phyloP scores from a whole-genome alignment of 2,888 invertebrate genomes.

The Aphrophora alni region DNA sequence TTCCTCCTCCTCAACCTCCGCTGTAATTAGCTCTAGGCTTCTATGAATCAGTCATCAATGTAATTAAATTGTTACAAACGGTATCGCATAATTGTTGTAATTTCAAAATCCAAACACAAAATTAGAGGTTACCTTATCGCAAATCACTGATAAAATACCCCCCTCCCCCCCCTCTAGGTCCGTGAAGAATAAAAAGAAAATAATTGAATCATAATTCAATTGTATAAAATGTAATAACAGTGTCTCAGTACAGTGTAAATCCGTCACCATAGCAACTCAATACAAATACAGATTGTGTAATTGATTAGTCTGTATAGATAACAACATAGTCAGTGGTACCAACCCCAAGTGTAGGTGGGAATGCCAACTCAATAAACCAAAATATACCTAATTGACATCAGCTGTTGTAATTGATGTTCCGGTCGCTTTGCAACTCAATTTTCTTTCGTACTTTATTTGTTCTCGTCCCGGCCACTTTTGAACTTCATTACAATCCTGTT shows the following conservation, averaged over 20 bases:
- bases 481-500: not conserved
- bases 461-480: not conserved
- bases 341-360: not conserved
- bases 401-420: not conserved
- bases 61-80: not conserved
- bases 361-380: not conserved
- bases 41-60: not conserved
- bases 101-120: not conserved
- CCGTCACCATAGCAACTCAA: not conserved
- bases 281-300: too few relatives aligned
- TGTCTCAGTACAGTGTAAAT: not conserved
- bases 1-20: not conserved
- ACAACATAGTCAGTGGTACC: not conserved
- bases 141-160: not conserved
- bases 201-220: conserved; percentile 6
- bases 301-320: too few relatives aligned
- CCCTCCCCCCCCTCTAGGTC: too few relatives aligned
- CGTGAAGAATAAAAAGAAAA: not conserved
- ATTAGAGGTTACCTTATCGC: not conserved
- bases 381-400: conserved; percentile 1
- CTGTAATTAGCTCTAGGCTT: not conserved
- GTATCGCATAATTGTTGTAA: not conserved
- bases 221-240: not conserved
- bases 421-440: not conserved
- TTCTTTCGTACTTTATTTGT: not conserved